Conservation (phyloP, 2,113 vertebrate species). For the Cyprinodon brontotheroides region DNA sequence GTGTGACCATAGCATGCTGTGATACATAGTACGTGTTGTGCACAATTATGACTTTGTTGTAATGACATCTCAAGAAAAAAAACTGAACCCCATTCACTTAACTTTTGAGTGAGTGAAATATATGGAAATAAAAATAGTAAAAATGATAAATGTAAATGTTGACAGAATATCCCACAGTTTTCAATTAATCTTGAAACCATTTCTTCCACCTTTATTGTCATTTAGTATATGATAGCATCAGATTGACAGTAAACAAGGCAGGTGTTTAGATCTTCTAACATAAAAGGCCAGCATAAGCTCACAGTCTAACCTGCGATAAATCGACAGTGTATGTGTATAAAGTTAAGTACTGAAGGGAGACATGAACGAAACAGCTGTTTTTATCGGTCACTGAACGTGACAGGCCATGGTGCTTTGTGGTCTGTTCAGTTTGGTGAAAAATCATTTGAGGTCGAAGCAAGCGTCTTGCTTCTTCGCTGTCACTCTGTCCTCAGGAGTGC, state of each 20-base stretch:
- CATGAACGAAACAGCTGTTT: constrained; percentile 23
- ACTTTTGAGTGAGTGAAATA: background rate
- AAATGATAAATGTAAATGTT: constrained; percentile 16
- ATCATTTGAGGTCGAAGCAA: constrained; percentile 9
- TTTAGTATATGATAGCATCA: constrained; percentile 10
- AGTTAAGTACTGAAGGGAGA: constrained; percentile 30
- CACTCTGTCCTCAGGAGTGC: constrained; percentile 27
- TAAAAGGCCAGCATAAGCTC: constrained; percentile 7
- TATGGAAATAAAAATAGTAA: background rate
- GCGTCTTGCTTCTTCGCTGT: constrained; percentile 30
- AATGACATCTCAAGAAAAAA: background rate
- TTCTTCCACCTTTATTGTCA: constrained; percentile 5
- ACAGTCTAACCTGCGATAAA: constrained; percentile 44
- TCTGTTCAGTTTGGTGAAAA: constrained; percentile 23
- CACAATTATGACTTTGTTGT: background rate
- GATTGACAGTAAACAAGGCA: constrained; percentile 19
- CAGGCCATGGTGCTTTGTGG: constrained; percentile 12
- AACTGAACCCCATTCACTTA: background rate
- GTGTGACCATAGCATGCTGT: background rate
- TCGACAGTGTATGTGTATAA: constrained; percentile 28
- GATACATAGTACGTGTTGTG: background rate
- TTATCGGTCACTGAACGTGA: constrained; percentile 38
- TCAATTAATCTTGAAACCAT: constrained; percentile 38
- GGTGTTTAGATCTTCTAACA: constrained; percentile 10
- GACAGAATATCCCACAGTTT: constrained; percentile 38